phyloP scores from a whole-genome alignment of 2,888 invertebrate species.

The Dusona sp. region DNA sequence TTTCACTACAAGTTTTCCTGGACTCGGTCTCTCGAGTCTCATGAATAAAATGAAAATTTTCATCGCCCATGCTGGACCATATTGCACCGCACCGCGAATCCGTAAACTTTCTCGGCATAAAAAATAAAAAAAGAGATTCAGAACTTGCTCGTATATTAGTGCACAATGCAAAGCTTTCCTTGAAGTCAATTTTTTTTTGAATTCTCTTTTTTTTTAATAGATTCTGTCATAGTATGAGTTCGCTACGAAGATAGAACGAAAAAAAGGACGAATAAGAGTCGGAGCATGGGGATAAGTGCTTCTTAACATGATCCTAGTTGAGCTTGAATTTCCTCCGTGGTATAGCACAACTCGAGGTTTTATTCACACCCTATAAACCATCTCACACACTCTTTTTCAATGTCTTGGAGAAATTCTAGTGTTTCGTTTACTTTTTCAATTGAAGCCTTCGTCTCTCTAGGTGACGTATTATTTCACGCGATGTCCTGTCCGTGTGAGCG shows the following conservation, averaged over 20 bases:
- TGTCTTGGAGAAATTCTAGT: slow-evolving; percentile 20
- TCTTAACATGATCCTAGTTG: slow-evolving; percentile 2
- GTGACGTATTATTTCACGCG: slow-evolving; percentile 5
- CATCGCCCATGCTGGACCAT: slow-evolving; percentile 41
- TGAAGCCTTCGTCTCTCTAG: background rate
- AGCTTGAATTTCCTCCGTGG: slow-evolving; percentile 23
- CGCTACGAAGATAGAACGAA: background rate
- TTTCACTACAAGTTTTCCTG: slow-evolving; percentile 7
- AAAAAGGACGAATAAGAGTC: slow-evolving; percentile 1
- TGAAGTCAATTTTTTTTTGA: background rate
- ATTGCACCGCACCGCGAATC: slow-evolving; percentile 32
- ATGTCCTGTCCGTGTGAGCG: background rate
- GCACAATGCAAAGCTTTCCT: background rate
- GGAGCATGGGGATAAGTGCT: slow-evolving; percentile 39
- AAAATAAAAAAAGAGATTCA: background rate
- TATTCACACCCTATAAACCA: slow-evolving; percentile 8
- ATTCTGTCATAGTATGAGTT: slow-evolving; percentile 13
- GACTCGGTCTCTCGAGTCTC: background rate
- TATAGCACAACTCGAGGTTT: slow-evolving; percentile 8
- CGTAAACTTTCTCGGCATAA: slow-evolving; percentile 44
- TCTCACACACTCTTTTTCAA: slow-evolving; percentile 3
- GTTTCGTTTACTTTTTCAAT: slow-evolving; percentile 54
- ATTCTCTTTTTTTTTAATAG: background rate
- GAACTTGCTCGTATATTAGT: background rate
- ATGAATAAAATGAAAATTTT: slow-evolving; percentile 53